Evolutionary conservation across 2,888 invertebrate species (phyloP), one percentile per base, ranked within the genome.

Genomic region (Drosophila kanekoi): DNA sequence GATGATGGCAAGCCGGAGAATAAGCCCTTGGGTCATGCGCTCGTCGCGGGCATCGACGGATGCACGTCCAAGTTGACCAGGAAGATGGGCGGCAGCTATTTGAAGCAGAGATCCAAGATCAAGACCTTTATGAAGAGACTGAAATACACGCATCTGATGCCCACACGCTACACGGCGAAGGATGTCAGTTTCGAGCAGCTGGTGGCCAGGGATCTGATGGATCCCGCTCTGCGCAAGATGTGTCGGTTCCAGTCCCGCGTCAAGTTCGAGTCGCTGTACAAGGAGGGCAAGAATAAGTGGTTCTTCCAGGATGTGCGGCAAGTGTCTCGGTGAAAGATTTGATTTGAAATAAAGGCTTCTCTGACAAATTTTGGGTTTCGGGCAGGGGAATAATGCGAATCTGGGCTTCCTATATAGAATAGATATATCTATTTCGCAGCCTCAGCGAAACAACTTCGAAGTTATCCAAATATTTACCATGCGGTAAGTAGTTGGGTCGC

Each of bases 231-330:
- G 94, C 96, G 97, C 93, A 97, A 98, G 94, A 99, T 98, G 94
- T 96, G 98, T 79, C 95, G 97, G 90, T 96, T 97, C 94, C 98
- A 98, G 93, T 97, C 98, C 64, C 96, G 99, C 91, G 96, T 97
- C 77, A 98, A 98, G 93, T 97, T 99, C 89, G 99, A 99, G 93
- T 98, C 99, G 92, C 95, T 98, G 93, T 98, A 98, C 95, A 98
- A 98, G 94, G 96, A 97, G 89, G 99, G 99, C 88, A 98, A 98
- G 95, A 98, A 98, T 95, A 98, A 97, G 92, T 99, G 99, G 99
- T 99, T 99, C 94, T 99, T 99, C 98, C 97, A 98, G 93, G 99
- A 99, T 93, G 94, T 99, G 94, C 95, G 51, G 48, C 57, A 61
- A 35, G 61, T 74, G 60, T 71, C 60, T 75, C 60, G 75, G 66